These are phyloP conservation scores for Prinia subflava DNA, from an alignment of 2,113 vertebrate genomes.

Conservation along the genomic window DNA sequence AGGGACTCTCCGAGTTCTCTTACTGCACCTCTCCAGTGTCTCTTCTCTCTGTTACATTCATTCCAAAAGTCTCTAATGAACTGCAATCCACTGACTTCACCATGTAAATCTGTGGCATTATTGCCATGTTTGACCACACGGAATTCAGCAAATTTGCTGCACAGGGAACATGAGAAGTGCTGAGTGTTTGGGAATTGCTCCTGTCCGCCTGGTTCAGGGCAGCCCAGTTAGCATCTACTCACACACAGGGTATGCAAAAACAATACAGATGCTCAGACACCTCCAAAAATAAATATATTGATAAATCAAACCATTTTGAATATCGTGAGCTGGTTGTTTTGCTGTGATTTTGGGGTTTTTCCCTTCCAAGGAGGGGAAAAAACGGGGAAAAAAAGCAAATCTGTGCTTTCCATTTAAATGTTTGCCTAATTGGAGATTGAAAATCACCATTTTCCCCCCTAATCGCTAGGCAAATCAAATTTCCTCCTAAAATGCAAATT, in stretches of 20 bases:
- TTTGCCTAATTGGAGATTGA: neutral
- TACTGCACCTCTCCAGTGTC: neutral
- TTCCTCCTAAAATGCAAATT: conserved; percentile 1
- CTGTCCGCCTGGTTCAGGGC: fast-evolving
- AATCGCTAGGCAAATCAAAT: neutral
- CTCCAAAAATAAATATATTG: neutral
- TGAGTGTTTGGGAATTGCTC: fast-evolving
- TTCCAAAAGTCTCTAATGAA: neutral
- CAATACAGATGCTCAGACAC: neutral
- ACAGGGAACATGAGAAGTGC: neutral
- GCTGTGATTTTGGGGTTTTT: too few relatives aligned
- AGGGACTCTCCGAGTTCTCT: neutral
- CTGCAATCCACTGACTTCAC: neutral
- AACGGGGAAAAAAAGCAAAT: neutral
- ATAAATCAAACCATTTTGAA: neutral
- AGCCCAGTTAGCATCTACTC: neutral
- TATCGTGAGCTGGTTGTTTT: fast-evolving
- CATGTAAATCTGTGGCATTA: neutral
- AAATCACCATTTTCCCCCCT: neutral
- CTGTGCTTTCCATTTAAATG: neutral
- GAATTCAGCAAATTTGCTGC: neutral
- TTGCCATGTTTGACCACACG: fast-evolving
- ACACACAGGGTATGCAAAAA: neutral
- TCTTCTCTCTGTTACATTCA: neutral
- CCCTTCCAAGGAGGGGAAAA: fast-evolving